These are phyloP conservation scores for Aotus griseimembra DNA, from an alignment of 2,797 vertebrate genomes.

Conservation along the genomic window DNA sequence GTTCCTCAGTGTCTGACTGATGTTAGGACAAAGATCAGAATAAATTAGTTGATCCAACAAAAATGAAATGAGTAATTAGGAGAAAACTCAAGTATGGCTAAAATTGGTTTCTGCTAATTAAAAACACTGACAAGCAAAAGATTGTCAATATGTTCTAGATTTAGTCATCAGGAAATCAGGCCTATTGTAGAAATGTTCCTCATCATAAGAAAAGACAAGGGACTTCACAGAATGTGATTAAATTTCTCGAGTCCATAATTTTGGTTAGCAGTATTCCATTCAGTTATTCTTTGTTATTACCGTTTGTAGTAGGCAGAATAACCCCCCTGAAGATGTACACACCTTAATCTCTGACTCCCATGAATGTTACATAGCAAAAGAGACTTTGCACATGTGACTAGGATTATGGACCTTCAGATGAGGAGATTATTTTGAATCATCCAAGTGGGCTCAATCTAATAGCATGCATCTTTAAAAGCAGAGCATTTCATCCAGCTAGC, in stretches of 20 bases:
- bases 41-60: conserved; percentile 23
- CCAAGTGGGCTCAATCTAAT: not conserved
- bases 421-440: not conserved
- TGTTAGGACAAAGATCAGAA: conserved; percentile 48
- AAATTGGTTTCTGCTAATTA: conserved; percentile 32
- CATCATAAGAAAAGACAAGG: not conserved
- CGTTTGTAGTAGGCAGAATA: not conserved
- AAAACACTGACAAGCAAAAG: not conserved
- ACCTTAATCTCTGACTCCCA: not conserved
- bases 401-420: not conserved
- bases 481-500: not conserved
- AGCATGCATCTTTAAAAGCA: not conserved
- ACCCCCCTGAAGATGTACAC: not conserved
- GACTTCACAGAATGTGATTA: not conserved
- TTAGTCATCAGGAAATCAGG: not conserved
- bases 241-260: conserved; percentile 11
- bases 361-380: not conserved
- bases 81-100: conserved; percentile 28
- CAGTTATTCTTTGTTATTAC: not conserved
- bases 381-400: not conserved
- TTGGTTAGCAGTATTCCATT: not conserved
- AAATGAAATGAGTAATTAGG: conserved; percentile 5
- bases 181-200: conserved; percentile 5
- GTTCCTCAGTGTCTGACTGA: conserved; percentile 41
- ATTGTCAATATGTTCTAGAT: not conserved